These are phyloP conservation scores for Agrochola macilenta DNA, from an alignment of 2,888 invertebrate species.

Conservation along the genomic window DNA sequence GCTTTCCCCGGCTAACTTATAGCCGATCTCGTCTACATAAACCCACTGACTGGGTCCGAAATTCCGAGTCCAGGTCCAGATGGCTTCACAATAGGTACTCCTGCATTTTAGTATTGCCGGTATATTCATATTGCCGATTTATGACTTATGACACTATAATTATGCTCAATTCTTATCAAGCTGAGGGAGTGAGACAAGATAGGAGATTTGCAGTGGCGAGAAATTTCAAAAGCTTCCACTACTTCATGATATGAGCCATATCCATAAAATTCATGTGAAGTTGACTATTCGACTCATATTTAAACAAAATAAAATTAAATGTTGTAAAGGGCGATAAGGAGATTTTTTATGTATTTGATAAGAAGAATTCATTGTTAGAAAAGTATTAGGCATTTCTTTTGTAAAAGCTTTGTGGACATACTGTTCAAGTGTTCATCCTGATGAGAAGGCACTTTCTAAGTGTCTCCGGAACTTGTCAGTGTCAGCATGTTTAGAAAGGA, in stretches of 20 bases:
- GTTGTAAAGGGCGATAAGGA: neutral
- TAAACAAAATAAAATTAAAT: neutral
- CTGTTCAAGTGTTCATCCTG: neutral
- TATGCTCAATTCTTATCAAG: neutral
- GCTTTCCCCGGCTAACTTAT: too few species aligned
- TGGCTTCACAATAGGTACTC: too few species aligned
- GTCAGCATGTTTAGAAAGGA: slow-evolving; percentile 8
- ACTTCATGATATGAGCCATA: neutral
- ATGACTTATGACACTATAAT: neutral
- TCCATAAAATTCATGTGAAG: neutral
- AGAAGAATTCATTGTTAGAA: neutral
- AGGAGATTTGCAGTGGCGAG: neutral
- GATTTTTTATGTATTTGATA: neutral
- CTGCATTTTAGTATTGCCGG: too few species aligned
- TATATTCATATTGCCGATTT: too few species aligned
- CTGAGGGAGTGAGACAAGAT: neutral
- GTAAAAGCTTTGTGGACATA: neutral
- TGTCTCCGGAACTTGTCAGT: neutral
- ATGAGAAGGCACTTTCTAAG: neutral
- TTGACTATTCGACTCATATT: neutral
- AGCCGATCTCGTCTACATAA: too few species aligned
- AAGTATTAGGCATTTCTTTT: neutral
- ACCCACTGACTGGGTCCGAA: too few species aligned
- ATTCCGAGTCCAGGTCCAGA: too few species aligned
- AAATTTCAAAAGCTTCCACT: neutral